Evolutionary conservation across 2,113 vertebrate species (phyloP).

Genomic region (Myotis brandtii): DNA sequence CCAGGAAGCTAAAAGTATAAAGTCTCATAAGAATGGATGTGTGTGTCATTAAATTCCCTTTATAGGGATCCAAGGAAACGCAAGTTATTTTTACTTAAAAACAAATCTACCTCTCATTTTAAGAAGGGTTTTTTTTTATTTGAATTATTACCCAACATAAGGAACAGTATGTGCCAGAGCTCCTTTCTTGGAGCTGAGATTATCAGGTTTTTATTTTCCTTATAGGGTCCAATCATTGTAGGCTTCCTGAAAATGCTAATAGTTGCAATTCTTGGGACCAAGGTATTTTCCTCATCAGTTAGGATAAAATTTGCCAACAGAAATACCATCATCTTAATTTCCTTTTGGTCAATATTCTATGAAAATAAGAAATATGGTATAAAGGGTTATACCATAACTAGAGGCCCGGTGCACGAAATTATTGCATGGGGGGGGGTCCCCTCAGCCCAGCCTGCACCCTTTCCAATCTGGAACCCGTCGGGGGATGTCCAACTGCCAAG

Average conservation of each 20-base stretch:
- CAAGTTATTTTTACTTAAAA: slow-evolving; percentile 19
- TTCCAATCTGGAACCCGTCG: too few species aligned
- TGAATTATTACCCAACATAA: neutral
- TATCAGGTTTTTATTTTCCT: slow-evolving; percentile 8
- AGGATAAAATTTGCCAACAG: neutral
- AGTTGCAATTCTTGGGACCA: neutral
- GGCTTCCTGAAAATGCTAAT: neutral
- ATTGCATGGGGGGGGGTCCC: too few species aligned
- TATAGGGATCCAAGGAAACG: slow-evolving; percentile 42
- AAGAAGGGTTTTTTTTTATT: neutral
- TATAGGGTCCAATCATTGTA: neutral
- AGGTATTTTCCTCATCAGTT: neutral
- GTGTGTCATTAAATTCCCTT: neutral
- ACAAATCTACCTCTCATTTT: neutral
- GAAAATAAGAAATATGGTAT: neutral
- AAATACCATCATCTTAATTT: neutral
- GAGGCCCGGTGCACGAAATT: too few species aligned
- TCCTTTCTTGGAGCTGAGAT: neutral
- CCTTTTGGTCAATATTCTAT: neutral
- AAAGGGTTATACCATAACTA: neutral
- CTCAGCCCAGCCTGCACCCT: too few species aligned
- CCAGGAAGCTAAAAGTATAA: slow-evolving; percentile 8
- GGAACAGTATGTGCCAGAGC: neutral
- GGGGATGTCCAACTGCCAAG: too few species aligned
- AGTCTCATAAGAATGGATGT: neutral